phyloP scores from a whole-genome alignment of 2,113 vertebrate species.

The Caracal caracal region DNA sequence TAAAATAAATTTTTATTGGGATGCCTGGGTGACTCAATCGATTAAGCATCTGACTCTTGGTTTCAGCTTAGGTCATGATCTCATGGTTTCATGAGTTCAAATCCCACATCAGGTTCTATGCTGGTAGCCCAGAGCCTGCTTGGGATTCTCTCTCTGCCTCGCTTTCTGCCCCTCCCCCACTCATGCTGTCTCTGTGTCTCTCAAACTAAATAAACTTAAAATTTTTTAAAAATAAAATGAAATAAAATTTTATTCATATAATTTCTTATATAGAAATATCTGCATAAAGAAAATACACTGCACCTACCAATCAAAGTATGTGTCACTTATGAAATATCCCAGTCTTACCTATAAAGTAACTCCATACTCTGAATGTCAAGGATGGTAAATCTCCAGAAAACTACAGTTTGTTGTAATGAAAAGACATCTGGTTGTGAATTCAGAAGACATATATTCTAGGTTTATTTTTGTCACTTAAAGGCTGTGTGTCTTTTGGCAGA shows the following conservation, averaged over 20 bases:
- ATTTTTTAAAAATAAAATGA: background rate
- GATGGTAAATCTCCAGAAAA: background rate
- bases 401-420: background rate
- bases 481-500: background rate
- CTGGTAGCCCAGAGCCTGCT: too few relatives aligned
- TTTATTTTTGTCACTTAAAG: background rate
- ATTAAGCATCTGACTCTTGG: too few relatives aligned
- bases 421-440: background rate
- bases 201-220: too few relatives aligned
- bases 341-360: background rate
- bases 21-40: too few relatives aligned
- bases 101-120: too few relatives aligned
- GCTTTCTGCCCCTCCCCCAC: too few relatives aligned
- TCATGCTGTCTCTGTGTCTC: too few relatives aligned
- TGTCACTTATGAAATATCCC: background rate
- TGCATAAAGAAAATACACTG: background rate
- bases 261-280: background rate
- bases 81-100: too few relatives aligned
- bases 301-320: background rate
- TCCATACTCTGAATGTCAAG: background rate
- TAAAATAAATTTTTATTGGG: background rate
- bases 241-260: background rate
- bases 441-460: background rate
- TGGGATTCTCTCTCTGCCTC: too few relatives aligned
- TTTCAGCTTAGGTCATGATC: too few relatives aligned